Conservation (phyloP, 2,797 vertebrate species). For the Coilia nasus region DNA sequence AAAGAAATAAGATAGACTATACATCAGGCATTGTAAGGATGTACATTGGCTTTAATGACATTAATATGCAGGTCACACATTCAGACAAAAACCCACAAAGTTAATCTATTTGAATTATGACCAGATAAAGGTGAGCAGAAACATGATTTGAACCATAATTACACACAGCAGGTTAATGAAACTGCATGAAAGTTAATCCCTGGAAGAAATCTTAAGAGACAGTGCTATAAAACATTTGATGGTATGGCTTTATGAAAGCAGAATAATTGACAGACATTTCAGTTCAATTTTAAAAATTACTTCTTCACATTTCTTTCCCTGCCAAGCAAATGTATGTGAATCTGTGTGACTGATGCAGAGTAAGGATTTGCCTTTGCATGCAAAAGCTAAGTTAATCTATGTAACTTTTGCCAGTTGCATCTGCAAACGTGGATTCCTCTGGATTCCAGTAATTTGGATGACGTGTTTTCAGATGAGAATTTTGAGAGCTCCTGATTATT, state of each 20-base stretch:
- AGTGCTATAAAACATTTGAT: constrained; percentile 66
- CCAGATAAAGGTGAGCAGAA: neutral
- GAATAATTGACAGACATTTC: constrained; percentile 34
- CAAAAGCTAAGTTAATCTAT: neutral
- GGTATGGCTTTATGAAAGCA: constrained; percentile 54
- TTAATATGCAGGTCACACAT: neutral
- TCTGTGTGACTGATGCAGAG: neutral
- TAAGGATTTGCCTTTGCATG: neutral
- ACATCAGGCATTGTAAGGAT: neutral
- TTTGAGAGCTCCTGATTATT: neutral
- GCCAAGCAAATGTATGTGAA: neutral
- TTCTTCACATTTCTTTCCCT: constrained; percentile 11
- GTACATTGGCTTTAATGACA: neutral
- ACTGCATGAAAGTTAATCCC: constrained; percentile 66
- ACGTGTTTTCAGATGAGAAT: neutral
- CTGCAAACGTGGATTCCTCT: neutral
- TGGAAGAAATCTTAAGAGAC: constrained; percentile 62
- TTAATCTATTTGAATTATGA: constrained; percentile 1
- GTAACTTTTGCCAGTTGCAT: neutral
- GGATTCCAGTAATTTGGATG: neutral
- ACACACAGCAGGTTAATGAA: constrained; percentile 68
- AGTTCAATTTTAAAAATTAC: constrained; percentile 42
- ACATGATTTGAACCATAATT: constrained; percentile 43
- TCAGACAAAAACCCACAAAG: neutral
- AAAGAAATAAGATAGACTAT: neutral